Percentiles rank a stretch among this genome's conserved stretches.
Evolutionary conservation across 2,113 vertebrate genomes (phyloP).

Genomic region (Istiophorus platypterus): DNA sequence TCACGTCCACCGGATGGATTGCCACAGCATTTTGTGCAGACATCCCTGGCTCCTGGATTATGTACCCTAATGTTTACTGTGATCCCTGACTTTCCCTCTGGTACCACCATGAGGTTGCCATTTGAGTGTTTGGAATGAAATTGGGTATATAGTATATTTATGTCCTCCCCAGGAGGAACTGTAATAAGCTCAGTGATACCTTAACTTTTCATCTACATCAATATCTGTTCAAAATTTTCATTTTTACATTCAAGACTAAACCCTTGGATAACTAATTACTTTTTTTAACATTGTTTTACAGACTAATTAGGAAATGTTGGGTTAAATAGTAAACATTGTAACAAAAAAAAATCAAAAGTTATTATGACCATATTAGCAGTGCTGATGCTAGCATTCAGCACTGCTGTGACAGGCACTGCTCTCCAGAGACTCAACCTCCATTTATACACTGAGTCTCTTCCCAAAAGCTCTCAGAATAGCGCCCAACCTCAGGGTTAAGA

Average conservation of each 20-base stretch:
- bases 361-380: not conserved
- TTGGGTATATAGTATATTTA: no score
- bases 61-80: not conserved
- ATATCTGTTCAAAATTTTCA: no score
- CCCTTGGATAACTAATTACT: no score
- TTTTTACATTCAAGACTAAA: no score
- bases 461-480: slow-evolving; percentile 45
- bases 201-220: no score
- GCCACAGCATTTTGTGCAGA: no score
- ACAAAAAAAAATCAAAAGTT: not conserved
- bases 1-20: no score
- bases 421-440: slow-evolving; percentile 27
- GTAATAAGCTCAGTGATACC: no score
- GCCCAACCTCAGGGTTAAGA: slow-evolving; percentile 6
- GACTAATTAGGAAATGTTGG: not conserved
- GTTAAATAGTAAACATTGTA: not conserved
- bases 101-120: not conserved
- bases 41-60: no score
- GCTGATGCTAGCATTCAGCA: not conserved
- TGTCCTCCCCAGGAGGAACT: not conserved
- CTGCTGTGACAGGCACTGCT: not conserved
- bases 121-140: not conserved
- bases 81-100: not conserved
- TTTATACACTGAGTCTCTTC: slow-evolving; percentile 33
- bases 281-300: no score